These are phyloP conservation scores for Dendrocopos noguchii DNA, from an alignment of 2,113 vertebrate genomes.

Conservation along the genomic window DNA sequence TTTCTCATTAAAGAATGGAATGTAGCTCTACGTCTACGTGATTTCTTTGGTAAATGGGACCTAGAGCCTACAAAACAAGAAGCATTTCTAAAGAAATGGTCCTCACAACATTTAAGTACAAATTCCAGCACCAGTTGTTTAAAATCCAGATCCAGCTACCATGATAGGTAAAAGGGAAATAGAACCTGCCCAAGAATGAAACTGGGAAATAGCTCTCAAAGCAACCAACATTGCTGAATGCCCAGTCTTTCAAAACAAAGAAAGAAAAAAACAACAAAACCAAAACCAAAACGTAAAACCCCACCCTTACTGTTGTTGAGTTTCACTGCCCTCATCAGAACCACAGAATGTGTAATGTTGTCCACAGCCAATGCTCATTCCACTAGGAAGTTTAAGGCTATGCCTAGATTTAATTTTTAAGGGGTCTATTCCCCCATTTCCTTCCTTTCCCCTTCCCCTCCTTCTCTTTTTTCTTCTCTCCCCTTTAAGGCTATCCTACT, in stretches of 20 bases:
- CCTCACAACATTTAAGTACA: not conserved
- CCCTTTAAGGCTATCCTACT: conserved; percentile 60
- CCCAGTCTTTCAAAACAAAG: not conserved
- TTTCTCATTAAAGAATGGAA: conserved; percentile 32
- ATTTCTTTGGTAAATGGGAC: conserved; percentile 63
- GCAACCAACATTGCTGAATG: not conserved
- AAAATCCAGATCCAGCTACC: conserved; percentile 33
- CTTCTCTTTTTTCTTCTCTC: not conserved
- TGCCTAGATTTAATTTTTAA: conserved; percentile 41
- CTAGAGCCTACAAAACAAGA: not conserved
- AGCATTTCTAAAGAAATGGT: not conserved
- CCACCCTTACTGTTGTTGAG: not conserved
- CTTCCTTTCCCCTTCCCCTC: not conserved
- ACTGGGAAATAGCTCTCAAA: conserved; percentile 10
- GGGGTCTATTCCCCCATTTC: not conserved
- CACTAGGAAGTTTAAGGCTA: conserved; percentile 64
- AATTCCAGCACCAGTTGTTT: conserved; percentile 33
- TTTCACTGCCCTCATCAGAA: not conserved
- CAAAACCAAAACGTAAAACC: not conserved
- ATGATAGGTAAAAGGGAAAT: not conserved
- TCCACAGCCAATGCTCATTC: not conserved
- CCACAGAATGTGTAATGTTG: not conserved
- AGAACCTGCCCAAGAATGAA: not conserved
- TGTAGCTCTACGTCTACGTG: not conserved
- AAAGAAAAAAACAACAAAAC: not conserved